Evolutionary conservation across 1,140 invertebrate species (phyloP), one percentile per base, ranked within the genome.

Genomic region (Panonychus citri): DNA sequence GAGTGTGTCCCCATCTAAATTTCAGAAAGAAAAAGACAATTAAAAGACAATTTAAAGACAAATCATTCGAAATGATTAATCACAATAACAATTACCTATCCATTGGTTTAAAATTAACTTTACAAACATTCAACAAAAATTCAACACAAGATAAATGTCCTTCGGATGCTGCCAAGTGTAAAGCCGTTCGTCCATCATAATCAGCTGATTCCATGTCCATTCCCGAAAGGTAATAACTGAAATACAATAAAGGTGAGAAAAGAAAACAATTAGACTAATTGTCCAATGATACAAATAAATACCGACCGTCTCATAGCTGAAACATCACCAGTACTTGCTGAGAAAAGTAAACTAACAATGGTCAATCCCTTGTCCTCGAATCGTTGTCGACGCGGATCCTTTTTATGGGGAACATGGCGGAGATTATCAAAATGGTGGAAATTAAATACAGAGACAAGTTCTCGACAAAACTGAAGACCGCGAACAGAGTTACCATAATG

Each of bases 341-440:
- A 88, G 69, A 94, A 97, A 7, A 96, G 73, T 8, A 96, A 71
- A 70, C 87, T 89, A 5, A 94, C 87, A 61, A 96, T 87, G 59
- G 83, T 85, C 15, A 90, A 73, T 2, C 85, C 86, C 66, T 87
- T 87, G 0, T 83, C 83, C 69, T 93, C 89, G 66, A 86, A 87
- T 65, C 85, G 85, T 68, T 86, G 82, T 56, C 85, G 77, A 60
- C 91, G 77, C 0, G 89, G 89, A 69, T 94, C 89, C 65, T 83
- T 81, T 66, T 95, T 95, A 66, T 87, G 82, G 7, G 83, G 81
- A 5, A 85, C 83, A 66, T 95, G 88, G 62, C 82, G 81, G 43
- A 96, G 73, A 69, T 91, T 94, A 63, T 97, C 93, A 65, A 93
- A 96, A 64, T 93, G 84, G 71, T 97, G 93, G 69, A 96, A 96